These are phyloP conservation scores for Camponotus vicinus DNA, from an alignment of 1,140 invertebrate species.

Conservation along the genomic window DNA sequence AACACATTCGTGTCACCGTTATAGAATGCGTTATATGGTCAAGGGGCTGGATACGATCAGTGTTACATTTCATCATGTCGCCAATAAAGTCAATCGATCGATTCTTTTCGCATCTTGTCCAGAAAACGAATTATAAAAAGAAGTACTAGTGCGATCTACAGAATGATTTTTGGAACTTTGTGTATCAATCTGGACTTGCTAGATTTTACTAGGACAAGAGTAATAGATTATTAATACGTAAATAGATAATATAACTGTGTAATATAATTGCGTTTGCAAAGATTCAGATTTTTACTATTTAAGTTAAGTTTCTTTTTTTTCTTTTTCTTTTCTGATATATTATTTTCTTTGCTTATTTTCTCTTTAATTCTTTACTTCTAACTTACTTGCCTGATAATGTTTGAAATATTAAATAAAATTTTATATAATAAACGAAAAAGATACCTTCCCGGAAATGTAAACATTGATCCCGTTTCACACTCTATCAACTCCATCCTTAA, in stretches of 20 bases:
- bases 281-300: neutral
- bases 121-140: neutral
- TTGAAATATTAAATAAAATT: neutral
- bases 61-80: constrained; percentile 18
- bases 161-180: neutral
- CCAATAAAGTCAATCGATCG: neutral
- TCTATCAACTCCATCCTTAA: neutral
- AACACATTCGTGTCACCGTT: constrained; percentile 41
- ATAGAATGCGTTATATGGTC: constrained; percentile 45
- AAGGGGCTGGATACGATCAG: constrained; percentile 20
- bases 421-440: neutral
- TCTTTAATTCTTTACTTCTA: too few species aligned
- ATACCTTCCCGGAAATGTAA: neutral
- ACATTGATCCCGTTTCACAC: too few species aligned
- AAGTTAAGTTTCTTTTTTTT: neutral
- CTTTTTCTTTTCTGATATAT: neutral
- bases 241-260: neutral
- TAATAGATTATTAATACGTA: constrained; percentile 3
- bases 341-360: too few species aligned
- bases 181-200: neutral
- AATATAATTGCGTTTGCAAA: neutral
- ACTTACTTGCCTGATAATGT: neutral
- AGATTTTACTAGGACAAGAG: neutral
- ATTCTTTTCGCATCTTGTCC: neutral
- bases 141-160: neutral